Conservation (phyloP, 2,797 vertebrate species). For the Falco peregrinus region DNA sequence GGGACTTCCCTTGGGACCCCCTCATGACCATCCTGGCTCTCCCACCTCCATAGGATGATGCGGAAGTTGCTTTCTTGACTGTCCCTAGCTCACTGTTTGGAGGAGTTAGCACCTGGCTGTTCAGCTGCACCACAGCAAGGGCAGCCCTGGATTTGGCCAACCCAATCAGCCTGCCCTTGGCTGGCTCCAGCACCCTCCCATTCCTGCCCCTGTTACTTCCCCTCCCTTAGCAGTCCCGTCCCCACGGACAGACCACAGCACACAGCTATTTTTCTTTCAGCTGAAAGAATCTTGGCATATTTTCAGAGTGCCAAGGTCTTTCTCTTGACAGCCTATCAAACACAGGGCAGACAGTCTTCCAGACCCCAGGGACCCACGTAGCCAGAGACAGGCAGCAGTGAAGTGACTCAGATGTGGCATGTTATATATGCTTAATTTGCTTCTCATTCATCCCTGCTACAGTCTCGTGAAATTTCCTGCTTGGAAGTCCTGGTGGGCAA, state of each 20-base stretch:
- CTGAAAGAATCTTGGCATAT: neutral
- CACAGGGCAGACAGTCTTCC: neutral
- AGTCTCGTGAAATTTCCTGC: constrained; percentile 70
- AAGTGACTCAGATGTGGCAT: neutral
- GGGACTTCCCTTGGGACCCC: neutral
- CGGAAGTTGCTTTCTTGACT: neutral
- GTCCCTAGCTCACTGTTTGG: neutral
- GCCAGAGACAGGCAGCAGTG: neutral
- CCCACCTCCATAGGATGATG: neutral
- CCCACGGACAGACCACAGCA: neutral
- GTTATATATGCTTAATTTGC: neutral
- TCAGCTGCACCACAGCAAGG: neutral
- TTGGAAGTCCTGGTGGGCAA: constrained; percentile 48
- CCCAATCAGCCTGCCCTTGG: neutral
- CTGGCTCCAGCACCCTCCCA: neutral
- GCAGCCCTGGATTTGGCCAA: neutral
- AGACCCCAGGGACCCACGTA: neutral
- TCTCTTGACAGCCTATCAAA: neutral
- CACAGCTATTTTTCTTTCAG: neutral
- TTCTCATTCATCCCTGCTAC: neutral
- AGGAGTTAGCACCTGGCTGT: neutral
- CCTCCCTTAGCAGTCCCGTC: neutral
- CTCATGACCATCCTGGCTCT: neutral
- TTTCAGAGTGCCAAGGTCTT: neutral
- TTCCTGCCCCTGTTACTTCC: neutral